A percentile compares a stretch with the other conserved stretches of the same genome.
phyloP scores from a whole-genome alignment of 2,113 vertebrate species.

The Caloenas nicobarica region DNA sequence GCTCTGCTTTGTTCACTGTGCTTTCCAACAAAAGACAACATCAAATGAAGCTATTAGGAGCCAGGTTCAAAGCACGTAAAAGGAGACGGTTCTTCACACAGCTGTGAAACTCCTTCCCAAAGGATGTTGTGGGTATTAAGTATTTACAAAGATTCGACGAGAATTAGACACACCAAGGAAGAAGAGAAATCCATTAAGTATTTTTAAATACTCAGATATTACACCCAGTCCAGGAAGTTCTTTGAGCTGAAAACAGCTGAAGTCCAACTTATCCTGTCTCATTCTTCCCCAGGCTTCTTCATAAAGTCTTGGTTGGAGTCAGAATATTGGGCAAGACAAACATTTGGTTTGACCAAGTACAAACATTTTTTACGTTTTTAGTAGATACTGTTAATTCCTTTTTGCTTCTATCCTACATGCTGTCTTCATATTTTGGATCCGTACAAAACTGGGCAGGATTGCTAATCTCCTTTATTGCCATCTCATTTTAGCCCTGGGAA shows the following conservation, averaged over 20 bases:
- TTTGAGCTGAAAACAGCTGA: not conserved
- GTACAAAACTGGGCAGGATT: not conserved
- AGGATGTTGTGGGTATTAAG: not conserved
- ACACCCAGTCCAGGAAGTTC: not conserved
- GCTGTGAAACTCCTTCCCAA: not conserved
- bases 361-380: not conserved
- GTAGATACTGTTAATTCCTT: not conserved
- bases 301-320: not conserved
- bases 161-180: not conserved
- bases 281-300: not conserved
- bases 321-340: not conserved
- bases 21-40: not conserved
- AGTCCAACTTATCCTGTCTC: not conserved
- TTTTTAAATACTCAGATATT: not conserved
- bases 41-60: not conserved
- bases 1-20: not conserved
- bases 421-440: not conserved
- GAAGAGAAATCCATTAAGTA: not conserved
- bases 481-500: slow-evolving; percentile 11
- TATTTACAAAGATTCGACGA: not conserved
- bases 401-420: not conserved
- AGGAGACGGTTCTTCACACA: not conserved
- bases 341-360: not conserved
- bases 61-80: not conserved
- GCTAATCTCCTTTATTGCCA: slow-evolving; percentile 25